These are phyloP conservation scores for Equus quagga DNA, from an alignment of 2,113 vertebrate genomes.

Conservation along the genomic window DNA sequence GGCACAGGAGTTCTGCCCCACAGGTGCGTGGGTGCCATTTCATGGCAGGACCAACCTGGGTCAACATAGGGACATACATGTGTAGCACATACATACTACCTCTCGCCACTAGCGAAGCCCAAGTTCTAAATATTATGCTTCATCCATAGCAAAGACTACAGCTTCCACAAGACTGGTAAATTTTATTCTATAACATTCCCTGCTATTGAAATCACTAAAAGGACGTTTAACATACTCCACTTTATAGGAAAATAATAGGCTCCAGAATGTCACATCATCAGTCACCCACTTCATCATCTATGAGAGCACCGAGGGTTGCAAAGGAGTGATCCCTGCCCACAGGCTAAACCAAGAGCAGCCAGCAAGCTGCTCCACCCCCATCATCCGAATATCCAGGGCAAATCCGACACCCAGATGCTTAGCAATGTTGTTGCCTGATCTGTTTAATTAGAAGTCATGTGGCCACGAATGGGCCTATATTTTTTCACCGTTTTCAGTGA, in stretches of 20 bases:
- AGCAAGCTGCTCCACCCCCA: not conserved
- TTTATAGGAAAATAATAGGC: conserved; percentile 24
- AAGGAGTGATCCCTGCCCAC: not conserved
- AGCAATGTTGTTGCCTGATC: not conserved
- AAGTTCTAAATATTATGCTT: not conserved
- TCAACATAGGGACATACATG: not conserved
- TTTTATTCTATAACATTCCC: conserved; percentile 7
- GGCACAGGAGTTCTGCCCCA: not conserved
- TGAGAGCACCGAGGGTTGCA: not conserved
- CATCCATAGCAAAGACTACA: not conserved
- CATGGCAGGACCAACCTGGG: not conserved
- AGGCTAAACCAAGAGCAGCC: not conserved
- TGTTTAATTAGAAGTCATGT: not conserved
- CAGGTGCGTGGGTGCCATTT: not conserved
- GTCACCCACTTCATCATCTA: not conserved
- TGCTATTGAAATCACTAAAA: conserved; percentile 39
- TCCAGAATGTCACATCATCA: not conserved
- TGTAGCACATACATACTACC: not conserved
- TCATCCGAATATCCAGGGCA: not conserved
- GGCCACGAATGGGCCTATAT: not conserved
- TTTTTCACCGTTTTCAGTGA: not conserved
- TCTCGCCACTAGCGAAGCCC: not conserved
- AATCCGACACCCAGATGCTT: not conserved
- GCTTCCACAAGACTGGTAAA: not conserved
- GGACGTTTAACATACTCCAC: not conserved